phyloP scores from a whole-genome alignment of 2,888 invertebrate genomes.

The Cheilosia grossa region DNA sequence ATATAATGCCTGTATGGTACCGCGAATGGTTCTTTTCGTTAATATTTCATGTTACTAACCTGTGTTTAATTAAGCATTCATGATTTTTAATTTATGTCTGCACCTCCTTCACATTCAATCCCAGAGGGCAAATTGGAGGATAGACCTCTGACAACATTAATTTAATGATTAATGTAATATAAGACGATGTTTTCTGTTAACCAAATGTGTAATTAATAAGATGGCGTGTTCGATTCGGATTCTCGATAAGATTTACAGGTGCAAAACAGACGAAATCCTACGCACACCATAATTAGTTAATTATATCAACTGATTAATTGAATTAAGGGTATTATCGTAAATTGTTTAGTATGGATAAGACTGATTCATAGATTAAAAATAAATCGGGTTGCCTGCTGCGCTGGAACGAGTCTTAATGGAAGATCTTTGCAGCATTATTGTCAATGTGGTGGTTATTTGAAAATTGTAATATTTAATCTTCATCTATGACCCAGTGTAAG shows the following conservation, averaged over 20 bases:
- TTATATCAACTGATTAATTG: constrained; percentile 47
- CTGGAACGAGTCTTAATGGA: neutral
- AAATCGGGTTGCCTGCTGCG: constrained; percentile 1
- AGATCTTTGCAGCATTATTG: neutral
- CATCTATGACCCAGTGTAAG: too few species aligned
- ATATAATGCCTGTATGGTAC: neutral
- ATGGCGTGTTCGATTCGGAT: constrained; percentile 60
- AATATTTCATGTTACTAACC: constrained; percentile 58
- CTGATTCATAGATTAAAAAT: constrained; percentile 21
- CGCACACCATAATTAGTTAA: constrained; percentile 39
- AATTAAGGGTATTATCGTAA: constrained; percentile 24
- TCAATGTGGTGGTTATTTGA: neutral
- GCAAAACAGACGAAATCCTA: constrained; percentile 1
- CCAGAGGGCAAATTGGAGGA: constrained; percentile 1
- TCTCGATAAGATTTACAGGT: constrained; percentile 35
- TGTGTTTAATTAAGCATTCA: constrained; percentile 70
- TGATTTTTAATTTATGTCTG: constrained; percentile 58
- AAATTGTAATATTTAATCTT: too few species aligned
- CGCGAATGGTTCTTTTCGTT: constrained; percentile 3
- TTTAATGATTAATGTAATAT: constrained; percentile 65
- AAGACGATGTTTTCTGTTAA: constrained; percentile 57
- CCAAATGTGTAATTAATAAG: constrained; percentile 64
- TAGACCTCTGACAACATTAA: constrained; percentile 56
- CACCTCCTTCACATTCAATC: constrained; percentile 26
- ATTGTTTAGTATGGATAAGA: constrained; percentile 2